Base-by-base conservation (phyloP, 1,140 invertebrate species). In the Zaprionus taronus region DNA sequence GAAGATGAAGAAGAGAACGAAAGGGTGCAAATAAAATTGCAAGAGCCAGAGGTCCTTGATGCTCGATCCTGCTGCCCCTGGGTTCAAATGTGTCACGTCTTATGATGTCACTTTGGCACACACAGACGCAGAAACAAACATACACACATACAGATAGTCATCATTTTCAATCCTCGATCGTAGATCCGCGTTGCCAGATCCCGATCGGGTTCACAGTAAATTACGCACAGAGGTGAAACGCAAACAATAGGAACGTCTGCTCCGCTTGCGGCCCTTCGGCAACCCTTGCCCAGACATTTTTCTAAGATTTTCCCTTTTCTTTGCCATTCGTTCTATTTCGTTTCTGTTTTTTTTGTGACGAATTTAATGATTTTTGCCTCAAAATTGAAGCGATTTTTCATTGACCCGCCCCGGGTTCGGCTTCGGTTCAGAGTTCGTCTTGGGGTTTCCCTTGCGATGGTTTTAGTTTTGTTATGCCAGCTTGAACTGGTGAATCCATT, bases 361-460 rank as follows among this genome's bases (percentile, higher is more conserved):
- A 90, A 85, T 90, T 70, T 85, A 90, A 90, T 85, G 85, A 85
- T 90, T 90, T 90, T 90, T 90, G 73, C 85, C 85, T 90, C 77
- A 90, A 89, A 86, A 90, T 60, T 77, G 72, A 84, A 91, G 70
- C 77, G 85, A 85, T 90, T 90, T 90, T 90, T 90, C 85, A 90
- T 90, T 90, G 85, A 90, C 81, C 85, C 85, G 51, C 44, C 41
- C 60, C 66, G 66, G 81, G 84, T 79, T 90, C 62, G 47, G 11
- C 20, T 12, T 22, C 47, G 81, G 85, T 89, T 86, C 73, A 86
- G 80, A 83, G 83, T 75, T 87, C 83, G 83, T 64, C 77, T 70
- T 83, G 60, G 73, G 60, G 71, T 72, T 66, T 63, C 51, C 80
- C 24, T 26, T 67, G 56, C 44, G 17, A 24, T 53, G 49, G 22